phyloP scores from a whole-genome alignment of 2,888 invertebrate genomes.

The Amphipyra tragopoginis region DNA sequence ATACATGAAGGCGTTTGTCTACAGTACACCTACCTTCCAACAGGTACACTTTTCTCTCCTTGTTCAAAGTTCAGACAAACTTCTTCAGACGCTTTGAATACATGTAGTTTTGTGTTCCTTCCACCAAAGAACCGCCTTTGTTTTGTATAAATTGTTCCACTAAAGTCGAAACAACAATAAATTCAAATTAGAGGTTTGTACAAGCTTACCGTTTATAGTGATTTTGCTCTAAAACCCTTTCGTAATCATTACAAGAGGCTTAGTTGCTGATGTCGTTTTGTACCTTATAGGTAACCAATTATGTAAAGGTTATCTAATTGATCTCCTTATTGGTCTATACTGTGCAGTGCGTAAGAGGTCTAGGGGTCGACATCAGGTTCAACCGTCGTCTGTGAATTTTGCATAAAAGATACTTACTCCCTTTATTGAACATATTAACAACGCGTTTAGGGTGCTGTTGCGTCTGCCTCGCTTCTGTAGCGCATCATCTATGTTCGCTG shows the following conservation, averaged over 20 bases:
- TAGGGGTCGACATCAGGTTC: too few relatives aligned
- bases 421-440: too few relatives aligned
- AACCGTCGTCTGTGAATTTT: too few relatives aligned
- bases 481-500: too few relatives aligned
- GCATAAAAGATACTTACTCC: too few relatives aligned
- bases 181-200: conserved; percentile 42
- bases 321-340: conserved; percentile 5
- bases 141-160: conserved; percentile 28
- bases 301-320: conserved; percentile 8
- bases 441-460: too few relatives aligned
- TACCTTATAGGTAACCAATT: conserved; percentile 20
- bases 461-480: too few relatives aligned
- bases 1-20: too few relatives aligned
- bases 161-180: conserved; percentile 37
- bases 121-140: conserved; percentile 10
- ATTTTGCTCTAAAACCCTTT: conserved; percentile 26
- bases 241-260: conserved; percentile 26
- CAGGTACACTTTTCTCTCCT: neutral
- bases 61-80: neutral
- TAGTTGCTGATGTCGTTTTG: conserved; percentile 6
- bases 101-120: conserved; percentile 6
- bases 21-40: too few relatives aligned
- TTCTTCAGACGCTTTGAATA: neutral
- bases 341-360: too few relatives aligned
- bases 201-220: conserved; percentile 22